These are phyloP conservation scores for Enteromius fasciolatus DNA, from an alignment of 2,797 vertebrate species.

Conservation along the genomic window DNA sequence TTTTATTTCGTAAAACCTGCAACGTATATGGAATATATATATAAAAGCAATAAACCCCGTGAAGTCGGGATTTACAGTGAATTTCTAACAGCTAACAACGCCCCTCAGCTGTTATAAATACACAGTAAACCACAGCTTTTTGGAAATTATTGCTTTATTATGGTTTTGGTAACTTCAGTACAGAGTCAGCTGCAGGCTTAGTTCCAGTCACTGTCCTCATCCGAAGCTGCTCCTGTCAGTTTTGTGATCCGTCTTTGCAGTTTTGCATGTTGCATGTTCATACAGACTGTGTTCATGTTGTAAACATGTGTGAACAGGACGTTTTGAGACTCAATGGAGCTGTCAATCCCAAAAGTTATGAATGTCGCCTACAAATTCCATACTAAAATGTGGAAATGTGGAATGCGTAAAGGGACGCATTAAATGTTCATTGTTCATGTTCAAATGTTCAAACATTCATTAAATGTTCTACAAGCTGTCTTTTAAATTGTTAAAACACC, in stretches of 20 bases:
- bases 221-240: neutral
- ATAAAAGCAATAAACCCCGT: neutral
- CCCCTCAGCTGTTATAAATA: too few relatives aligned
- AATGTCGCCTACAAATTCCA: neutral
- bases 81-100: too few relatives aligned
- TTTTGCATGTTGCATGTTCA: neutral
- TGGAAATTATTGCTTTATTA: neutral
- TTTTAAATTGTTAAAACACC: slow-evolving; percentile 22
- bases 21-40: neutral
- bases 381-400: too few relatives aligned
- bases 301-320: neutral
- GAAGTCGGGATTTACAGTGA: neutral
- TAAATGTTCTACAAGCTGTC: neutral
- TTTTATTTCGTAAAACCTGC: neutral
- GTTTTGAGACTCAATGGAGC: neutral
- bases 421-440: neutral
- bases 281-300: neutral
- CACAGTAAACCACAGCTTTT: neutral
- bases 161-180: neutral
- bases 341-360: neutral
- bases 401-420: neutral
- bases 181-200: neutral
- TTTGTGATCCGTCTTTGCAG: neutral
- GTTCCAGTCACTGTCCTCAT: neutral
- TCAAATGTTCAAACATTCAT: too few relatives aligned